A percentile compares a stretch with the other conserved stretches of the same genome.
Conservation (phyloP, 2,113 vertebrate species). For the Marcusenius ussheri region DNA sequence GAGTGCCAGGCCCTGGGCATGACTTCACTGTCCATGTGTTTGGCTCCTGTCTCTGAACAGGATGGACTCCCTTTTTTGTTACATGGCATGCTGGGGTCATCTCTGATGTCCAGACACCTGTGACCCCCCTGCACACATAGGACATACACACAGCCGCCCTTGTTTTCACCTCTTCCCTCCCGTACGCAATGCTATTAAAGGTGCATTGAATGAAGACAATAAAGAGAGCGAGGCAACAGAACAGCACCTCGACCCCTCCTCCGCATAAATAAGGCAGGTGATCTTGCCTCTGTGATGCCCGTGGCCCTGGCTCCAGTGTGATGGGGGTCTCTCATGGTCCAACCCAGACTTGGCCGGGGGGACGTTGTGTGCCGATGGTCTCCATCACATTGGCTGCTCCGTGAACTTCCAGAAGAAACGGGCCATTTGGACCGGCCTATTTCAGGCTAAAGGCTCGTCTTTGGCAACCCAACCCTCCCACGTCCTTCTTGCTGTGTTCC, state of each 20-base stretch:
- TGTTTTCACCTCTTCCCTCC: background rate
- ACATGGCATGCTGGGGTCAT: background rate
- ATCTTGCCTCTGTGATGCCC: slow-evolving; percentile 16
- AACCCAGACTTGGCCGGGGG: background rate
- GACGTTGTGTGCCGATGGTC: background rate
- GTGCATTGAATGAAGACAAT: background rate
- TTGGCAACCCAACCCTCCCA: background rate
- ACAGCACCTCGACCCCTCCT: background rate
- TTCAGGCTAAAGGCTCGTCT: background rate
- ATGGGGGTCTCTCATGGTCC: background rate
- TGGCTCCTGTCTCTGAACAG: background rate
- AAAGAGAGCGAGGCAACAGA: background rate
- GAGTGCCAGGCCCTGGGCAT: background rate
- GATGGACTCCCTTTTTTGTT: background rate
- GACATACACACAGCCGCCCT: background rate
- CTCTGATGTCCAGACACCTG: background rate
- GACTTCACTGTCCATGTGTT: background rate
- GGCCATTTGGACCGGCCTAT: background rate
- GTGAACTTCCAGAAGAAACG: background rate
- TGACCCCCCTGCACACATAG: background rate
- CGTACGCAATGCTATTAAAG: background rate
- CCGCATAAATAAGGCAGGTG: slow-evolving; percentile 27
- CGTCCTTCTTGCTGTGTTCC: background rate
- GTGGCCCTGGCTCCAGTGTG: background rate
- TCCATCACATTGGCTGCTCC: background rate